phyloP scores from a whole-genome alignment of 1,140 invertebrate genomes.

The Megalonaias nervosa region DNA sequence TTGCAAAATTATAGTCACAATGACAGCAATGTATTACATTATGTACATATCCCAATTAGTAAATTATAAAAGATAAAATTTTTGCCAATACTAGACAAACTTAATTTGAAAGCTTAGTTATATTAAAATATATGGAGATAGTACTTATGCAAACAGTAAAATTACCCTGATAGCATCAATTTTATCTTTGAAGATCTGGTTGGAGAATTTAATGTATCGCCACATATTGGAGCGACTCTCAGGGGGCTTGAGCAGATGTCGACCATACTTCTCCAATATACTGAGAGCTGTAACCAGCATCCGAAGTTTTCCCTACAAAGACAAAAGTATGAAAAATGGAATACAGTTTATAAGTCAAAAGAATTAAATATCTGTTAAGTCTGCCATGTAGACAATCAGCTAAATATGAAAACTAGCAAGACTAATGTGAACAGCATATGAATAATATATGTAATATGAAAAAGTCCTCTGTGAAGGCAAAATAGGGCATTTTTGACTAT shows the following conservation, averaged over 20 bases:
- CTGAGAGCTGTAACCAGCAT: conserved; percentile 37
- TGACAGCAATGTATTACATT: neutral
- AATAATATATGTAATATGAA: too few species aligned
- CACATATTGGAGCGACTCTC: conserved; percentile 37
- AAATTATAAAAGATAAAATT: neutral
- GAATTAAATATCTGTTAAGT: too few species aligned
- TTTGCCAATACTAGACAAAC: neutral
- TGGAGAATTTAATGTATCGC: conserved; percentile 49
- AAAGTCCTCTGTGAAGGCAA: too few species aligned
- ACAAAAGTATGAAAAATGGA: too few species aligned
- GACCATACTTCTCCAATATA: conserved; percentile 53
- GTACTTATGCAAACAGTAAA: neutral
- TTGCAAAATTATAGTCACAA: neutral
- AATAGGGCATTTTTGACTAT: too few species aligned
- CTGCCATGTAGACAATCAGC: too few species aligned
- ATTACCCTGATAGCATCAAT: conserved; percentile 42
- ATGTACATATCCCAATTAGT: neutral
- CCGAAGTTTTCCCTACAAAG: conserved; percentile 14
- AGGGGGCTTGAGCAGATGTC: conserved; percentile 44
- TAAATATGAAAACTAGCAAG: too few species aligned
- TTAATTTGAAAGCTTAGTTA: neutral
- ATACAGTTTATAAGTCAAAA: too few species aligned
- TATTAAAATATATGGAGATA: neutral
- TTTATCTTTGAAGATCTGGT: conserved; percentile 43
- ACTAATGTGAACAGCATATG: too few species aligned